Conservation (phyloP, 30 jellyfish, hydroid and myxozoan species). For the Aurelia sp. region DNA sequence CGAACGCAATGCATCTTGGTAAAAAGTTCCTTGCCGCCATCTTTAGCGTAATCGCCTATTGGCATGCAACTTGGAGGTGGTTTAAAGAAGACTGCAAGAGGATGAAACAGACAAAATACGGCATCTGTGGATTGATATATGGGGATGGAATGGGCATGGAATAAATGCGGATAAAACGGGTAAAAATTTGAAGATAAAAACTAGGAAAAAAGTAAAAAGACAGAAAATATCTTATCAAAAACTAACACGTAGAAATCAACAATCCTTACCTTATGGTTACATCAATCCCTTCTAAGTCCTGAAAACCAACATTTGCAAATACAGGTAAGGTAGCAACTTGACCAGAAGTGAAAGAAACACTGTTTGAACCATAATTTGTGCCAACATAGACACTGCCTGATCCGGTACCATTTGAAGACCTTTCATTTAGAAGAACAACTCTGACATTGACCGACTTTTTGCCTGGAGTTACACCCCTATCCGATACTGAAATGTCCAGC, state of each 20-base stretch:
- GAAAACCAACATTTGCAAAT: slow-evolving; percentile 77
- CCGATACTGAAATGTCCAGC: slow-evolving; percentile 58
- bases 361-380: slow-evolving; percentile 53
- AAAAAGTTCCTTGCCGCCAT: too few species aligned
- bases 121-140: too few species aligned
- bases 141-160: too few species aligned
- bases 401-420: slow-evolving; percentile 46
- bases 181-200: too few species aligned
- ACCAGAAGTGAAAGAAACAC: slow-evolving; percentile 63
- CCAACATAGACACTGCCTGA: slow-evolving; percentile 81
- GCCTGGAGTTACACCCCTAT: slow-evolving; percentile 46
- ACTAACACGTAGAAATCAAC: background rate
- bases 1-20: too few species aligned
- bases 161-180: too few species aligned
- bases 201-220: too few species aligned
- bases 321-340: slow-evolving; percentile 73
- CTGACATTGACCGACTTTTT: slow-evolving; percentile 42
- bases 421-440: slow-evolving; percentile 45
- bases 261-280: slow-evolving; percentile 49
- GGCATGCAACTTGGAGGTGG: too few species aligned
- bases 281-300: slow-evolving; percentile 79
- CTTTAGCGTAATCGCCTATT: too few species aligned
- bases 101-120: too few species aligned
- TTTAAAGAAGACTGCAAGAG: too few species aligned
- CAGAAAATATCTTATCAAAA: background rate